Percentiles rank a stretch among this genome's conserved stretches.
Evolutionary conservation across 2,113 vertebrate genomes (phyloP).

Genomic region (Nerophis ophidion): DNA sequence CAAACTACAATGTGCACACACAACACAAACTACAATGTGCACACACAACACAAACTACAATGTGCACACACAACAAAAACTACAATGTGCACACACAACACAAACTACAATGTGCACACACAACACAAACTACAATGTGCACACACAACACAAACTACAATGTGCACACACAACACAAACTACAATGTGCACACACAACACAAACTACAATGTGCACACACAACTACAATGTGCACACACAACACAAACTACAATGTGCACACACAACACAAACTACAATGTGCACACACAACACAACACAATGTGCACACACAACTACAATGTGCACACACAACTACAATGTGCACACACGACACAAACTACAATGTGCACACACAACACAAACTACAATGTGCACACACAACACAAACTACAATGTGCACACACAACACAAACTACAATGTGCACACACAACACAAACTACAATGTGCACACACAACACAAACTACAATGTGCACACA

Average conservation of each 20-base stretch:
- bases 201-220: no score
- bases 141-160: neutral
- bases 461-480: neutral
- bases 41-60: neutral
- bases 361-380: neutral
- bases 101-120: neutral
- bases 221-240: no score
- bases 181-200: neutral
- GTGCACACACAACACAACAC: neutral
- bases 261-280: neutral
- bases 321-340: no score
- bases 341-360: neutral
- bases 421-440: neutral
- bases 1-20: neutral
- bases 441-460: neutral
- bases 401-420: neutral
- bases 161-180: neutral
- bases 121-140: neutral
- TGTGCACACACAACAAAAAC: neutral
- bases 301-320: neutral
- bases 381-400: neutral
- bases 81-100: neutral
- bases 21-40: neutral
- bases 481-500: neutral
- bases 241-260: neutral